Percentiles rank a stretch among this genome's conserved stretches.
phyloP scores from a whole-genome alignment of 64 coral and sea anemone species.

The Trachythela sp. region DNA sequence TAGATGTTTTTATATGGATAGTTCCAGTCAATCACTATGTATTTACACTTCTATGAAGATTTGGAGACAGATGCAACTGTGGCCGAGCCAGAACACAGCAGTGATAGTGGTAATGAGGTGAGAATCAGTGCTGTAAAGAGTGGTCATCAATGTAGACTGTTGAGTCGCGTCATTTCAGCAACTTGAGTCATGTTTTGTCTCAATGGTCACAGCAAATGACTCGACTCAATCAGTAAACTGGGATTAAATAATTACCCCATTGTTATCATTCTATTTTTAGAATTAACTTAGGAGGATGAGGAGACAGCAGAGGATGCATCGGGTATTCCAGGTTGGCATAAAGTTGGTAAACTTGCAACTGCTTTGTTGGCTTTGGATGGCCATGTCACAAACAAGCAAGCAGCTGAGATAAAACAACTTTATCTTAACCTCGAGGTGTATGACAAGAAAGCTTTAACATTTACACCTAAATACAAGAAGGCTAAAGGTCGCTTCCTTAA shows the following conservation, averaged over 20 bases:
- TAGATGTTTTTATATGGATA: too few species aligned
- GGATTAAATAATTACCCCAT: too few species aligned
- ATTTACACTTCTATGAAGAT: too few species aligned
- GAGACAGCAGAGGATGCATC: neutral
- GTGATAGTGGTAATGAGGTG: neutral
- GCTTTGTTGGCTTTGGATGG: neutral
- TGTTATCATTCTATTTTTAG: neutral
- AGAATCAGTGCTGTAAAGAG: neutral
- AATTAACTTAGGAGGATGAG: neutral
- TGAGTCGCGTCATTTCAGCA: too few species aligned
- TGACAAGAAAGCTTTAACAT: neutral
- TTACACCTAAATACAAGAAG: neutral
- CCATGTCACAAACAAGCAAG: constrained; percentile 7
- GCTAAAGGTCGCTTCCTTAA: neutral
- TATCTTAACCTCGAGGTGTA: neutral
- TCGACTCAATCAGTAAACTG: too few species aligned
- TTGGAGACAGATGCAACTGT: neutral
- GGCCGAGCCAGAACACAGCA: neutral
- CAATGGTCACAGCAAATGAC: too few species aligned
- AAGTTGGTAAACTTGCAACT: neutral
- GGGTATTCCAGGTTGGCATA: neutral
- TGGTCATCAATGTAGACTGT: too few species aligned
- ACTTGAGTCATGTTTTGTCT: too few species aligned
- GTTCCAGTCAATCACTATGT: too few species aligned
- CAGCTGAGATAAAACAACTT: neutral